Base-by-base conservation (phyloP, 1,140 invertebrate genomes). In the Phymorhynchus buccinoides region DNA sequence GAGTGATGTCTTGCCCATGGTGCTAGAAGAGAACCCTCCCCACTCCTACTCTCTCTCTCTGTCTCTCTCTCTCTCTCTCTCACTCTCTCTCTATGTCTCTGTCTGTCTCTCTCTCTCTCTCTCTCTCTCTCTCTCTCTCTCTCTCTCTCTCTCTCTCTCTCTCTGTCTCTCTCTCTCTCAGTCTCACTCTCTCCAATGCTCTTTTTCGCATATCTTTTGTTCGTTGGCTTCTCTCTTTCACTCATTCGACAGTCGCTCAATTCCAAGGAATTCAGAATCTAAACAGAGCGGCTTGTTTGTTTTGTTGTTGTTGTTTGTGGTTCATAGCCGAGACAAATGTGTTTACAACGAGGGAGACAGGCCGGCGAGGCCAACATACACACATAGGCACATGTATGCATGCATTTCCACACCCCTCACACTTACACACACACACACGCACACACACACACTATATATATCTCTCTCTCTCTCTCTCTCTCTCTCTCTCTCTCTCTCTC, bases 211-310 rank as follows among this genome's bases (percentile, higher is more conserved):
- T 77, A 37, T 42, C 73, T 35, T 77, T 37, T 37, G n/a, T n/a
- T n/a, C n/a, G n/a, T n/a, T 35, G 12, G 35, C 39, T 77, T 77
- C 41, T 77, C 73, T n/a, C 39, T 77, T 77, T 37, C 35, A n/a
- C 73, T 35, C 35, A n/a, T 37, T 35, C 73, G 7, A 62, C 56
- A 62, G 22, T 41, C 1, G 77, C 77, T 79, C n/a, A 79, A 79
- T 79, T 79, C 77, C 32, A 27, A 14, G 30, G 77, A 30, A 27
- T 56, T 79, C 42, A 52, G 22, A 79, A 30, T 52, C 77, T 52
- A 52, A 52, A 79, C 77, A 79, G 52, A 79, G 42, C 52, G 77
- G 6, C 42, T 79, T 79, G 77, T 41, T 30, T 79, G n/a, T n/a
- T n/a, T n/a, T n/a, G n/a, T n/a, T n/a, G n/a, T n/a, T n/a, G n/a